Conservation (phyloP, 2,888 invertebrate genomes). For the Hoplodrina ambigua region DNA sequence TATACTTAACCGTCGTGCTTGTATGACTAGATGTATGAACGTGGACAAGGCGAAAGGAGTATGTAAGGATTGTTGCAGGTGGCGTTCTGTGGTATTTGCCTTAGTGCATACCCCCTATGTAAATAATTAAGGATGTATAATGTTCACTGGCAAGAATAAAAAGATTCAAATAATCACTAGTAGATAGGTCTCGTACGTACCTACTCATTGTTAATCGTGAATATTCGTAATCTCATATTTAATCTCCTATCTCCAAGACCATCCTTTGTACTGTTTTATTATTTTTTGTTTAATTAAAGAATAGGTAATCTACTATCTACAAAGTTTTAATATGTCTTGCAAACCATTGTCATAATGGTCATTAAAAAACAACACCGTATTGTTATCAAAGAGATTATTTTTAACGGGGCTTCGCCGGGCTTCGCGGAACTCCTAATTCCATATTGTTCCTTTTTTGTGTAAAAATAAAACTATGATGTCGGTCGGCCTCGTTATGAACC, state of each 20-base stretch:
- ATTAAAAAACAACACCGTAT: slow-evolving; percentile 34
- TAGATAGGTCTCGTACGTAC: neutral
- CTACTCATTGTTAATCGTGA: too few relatives aligned
- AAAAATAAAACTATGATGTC: slow-evolving; percentile 33
- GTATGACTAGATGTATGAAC: too few relatives aligned
- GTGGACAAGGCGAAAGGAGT: too few relatives aligned
- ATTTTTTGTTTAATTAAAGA: neutral
- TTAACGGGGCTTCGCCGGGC: slow-evolving; percentile 8
- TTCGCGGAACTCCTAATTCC: slow-evolving; percentile 43
- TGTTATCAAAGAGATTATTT: slow-evolving; percentile 32
- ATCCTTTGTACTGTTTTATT: neutral
- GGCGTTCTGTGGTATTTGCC: too few relatives aligned
- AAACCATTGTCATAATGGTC: slow-evolving; percentile 5
- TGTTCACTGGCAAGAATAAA: neutral
- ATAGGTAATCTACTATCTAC: neutral
- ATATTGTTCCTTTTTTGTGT: slow-evolving; percentile 31
- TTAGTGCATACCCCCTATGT: too few relatives aligned
- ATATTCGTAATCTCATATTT: neutral
- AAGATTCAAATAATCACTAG: neutral
- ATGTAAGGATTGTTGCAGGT: too few relatives aligned
- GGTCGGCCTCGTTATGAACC: slow-evolving; percentile 11
- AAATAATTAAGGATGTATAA: too few relatives aligned
- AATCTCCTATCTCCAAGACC: neutral
- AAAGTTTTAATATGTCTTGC: slow-evolving; percentile 4
- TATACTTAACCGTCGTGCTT: too few relatives aligned